Conservation (phyloP, 1,140 invertebrate species). For the Musca vetustissima region DNA sequence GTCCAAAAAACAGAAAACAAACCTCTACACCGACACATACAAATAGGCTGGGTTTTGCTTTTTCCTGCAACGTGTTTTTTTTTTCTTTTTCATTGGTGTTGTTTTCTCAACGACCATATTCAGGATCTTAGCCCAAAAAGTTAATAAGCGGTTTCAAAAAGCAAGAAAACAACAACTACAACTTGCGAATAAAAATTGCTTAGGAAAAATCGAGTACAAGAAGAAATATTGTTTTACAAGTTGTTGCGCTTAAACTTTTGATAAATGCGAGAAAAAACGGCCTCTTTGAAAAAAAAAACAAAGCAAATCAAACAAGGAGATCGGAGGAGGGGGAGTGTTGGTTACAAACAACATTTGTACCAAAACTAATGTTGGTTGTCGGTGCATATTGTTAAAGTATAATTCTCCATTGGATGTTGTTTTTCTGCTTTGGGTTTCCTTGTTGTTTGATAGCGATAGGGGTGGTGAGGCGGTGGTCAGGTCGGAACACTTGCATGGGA, state of each 20-base stretch:
- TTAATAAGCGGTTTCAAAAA: slow-evolving; percentile 18
- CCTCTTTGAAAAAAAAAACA: slow-evolving; percentile 4
- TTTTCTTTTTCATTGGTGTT: too few species aligned
- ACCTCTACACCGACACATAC: too few species aligned
- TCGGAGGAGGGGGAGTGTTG: background rate
- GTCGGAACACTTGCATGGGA: too few species aligned
- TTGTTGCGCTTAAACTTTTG: background rate
- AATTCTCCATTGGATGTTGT: background rate
- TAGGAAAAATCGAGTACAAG: too few species aligned
- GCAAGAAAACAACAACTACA: slow-evolving; percentile 1
- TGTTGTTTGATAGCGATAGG: too few species aligned
- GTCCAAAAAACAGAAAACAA: background rate
- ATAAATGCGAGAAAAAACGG: background rate
- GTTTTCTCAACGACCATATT: background rate
- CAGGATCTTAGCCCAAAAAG: background rate
- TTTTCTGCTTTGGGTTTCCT: too few species aligned
- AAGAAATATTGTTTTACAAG: too few species aligned
- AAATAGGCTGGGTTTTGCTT: too few species aligned
- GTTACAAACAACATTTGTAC: slow-evolving; percentile 1
- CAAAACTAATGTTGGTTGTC: background rate
- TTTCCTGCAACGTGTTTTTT: too few species aligned
- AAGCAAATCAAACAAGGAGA: background rate
- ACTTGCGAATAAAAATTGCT: too few species aligned
- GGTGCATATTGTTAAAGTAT: background rate
- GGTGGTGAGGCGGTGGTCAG: too few species aligned